Conservation (phyloP, 2,797 vertebrate genomes). For the Phataginus tetradactyla region DNA sequence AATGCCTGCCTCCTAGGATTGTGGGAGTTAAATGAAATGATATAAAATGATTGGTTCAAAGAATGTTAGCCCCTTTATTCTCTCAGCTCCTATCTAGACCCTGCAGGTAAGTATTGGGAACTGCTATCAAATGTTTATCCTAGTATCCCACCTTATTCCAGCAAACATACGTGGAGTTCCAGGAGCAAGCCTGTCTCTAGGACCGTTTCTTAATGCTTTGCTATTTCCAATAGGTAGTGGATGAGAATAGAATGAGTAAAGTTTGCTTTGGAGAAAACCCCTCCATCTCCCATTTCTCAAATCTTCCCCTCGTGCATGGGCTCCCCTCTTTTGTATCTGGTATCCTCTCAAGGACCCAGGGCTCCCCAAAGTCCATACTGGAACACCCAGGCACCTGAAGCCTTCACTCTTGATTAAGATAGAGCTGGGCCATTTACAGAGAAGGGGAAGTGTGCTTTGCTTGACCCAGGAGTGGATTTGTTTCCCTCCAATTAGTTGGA, state of each 20-base stretch:
- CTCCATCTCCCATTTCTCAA: not conserved
- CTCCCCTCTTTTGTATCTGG: not conserved
- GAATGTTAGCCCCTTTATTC: not conserved
- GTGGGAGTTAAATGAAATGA: not conserved
- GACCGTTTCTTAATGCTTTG: not conserved
- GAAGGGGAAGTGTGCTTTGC: slow-evolving; percentile 27
- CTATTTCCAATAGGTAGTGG: not conserved
- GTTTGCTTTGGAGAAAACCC: not conserved
- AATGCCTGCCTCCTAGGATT: not conserved
- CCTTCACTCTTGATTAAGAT: slow-evolving; percentile 31
- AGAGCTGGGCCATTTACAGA: not conserved
- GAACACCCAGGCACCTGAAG: not conserved
- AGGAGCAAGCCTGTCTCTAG: not conserved
- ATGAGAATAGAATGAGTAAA: not conserved
- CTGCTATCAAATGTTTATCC: not conserved
- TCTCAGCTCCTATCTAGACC: not conserved
- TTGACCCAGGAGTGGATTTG: slow-evolving; percentile 64
- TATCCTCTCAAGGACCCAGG: not conserved
- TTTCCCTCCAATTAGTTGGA: slow-evolving; percentile 70
- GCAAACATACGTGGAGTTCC: not conserved
- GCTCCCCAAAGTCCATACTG: not conserved
- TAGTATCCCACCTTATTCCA: not conserved
- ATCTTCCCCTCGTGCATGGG: not conserved
- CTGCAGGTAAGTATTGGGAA: not conserved
- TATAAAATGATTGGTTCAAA: not conserved